phyloP scores from a whole-genome alignment of 2,113 vertebrate species.

The Psephotus haematonotus region DNA sequence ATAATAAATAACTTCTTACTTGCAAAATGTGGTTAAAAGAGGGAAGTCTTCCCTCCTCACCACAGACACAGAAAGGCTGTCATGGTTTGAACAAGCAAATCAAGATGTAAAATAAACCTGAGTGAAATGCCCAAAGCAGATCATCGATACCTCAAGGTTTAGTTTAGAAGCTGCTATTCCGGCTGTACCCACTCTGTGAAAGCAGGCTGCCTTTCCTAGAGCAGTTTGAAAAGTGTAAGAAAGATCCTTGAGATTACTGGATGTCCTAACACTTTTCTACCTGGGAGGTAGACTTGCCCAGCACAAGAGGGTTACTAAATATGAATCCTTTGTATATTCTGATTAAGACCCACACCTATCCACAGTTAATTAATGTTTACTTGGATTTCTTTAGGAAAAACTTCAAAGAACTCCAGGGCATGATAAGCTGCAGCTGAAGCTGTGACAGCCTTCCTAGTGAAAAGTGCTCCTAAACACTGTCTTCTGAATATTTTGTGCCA shows the following conservation, averaged over 20 bases:
- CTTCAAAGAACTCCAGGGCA: background rate
- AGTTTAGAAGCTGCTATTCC: background rate
- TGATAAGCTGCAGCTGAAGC: background rate
- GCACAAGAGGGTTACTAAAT: background rate
- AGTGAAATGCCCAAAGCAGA: background rate
- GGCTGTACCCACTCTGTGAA: background rate
- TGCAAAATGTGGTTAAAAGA: background rate
- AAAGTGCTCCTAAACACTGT: background rate
- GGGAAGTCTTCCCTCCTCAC: background rate
- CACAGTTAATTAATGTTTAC: background rate
- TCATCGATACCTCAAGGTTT: background rate
- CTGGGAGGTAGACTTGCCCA: background rate
- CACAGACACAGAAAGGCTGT: background rate
- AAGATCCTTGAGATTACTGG: background rate
- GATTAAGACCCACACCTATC: background rate
- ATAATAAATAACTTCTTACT: background rate
- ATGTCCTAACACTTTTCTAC: background rate
- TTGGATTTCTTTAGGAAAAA: background rate
- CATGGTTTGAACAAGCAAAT: background rate
- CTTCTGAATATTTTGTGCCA: background rate
- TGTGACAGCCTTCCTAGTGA: background rate
- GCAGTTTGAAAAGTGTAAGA: background rate
- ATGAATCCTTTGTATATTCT: background rate
- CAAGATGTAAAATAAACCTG: background rate
- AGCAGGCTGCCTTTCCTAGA: background rate